Conservation (phyloP, 2,113 vertebrate genomes). For the Panthera uncia region DNA sequence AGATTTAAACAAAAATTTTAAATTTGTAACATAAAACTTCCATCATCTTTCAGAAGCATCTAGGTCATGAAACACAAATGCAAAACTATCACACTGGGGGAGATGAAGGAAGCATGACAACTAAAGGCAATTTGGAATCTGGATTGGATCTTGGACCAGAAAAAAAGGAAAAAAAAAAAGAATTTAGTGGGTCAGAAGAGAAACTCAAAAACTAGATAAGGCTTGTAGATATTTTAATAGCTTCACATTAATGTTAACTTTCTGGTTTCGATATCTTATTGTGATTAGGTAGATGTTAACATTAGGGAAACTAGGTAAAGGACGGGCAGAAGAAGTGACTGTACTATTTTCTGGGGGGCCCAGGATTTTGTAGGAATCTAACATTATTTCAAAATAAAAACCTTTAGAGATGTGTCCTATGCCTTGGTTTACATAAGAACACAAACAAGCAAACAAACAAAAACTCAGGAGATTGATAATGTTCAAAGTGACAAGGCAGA, state of each 20-base stretch:
- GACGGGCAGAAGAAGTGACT: not conserved
- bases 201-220: not conserved
- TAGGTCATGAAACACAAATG: not conserved
- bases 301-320: not conserved
- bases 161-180: not conserved
- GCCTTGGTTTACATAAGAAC: not conserved
- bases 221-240: not conserved
- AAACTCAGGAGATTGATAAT: not conserved
- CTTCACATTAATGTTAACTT: not conserved
- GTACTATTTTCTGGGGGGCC: not conserved
- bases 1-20: not conserved
- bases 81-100: not conserved
- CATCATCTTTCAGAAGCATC: not conserved
- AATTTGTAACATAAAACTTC: not conserved
- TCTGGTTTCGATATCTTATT: not conserved
- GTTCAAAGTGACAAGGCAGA: not conserved
- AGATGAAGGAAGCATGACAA: not conserved
- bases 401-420: not conserved
- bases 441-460: not conserved
- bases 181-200: not conserved
- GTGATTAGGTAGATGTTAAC: not conserved
- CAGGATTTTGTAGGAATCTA: not conserved
- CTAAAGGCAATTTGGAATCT: not conserved
- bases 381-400: constrained; percentile 32
- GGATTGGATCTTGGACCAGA: not conserved